A percentile compares a stretch with the other conserved stretches of the same genome.
Evolutionary conservation across 2,888 invertebrate species (phyloP).

Genomic region (Gibbula magus): DNA sequence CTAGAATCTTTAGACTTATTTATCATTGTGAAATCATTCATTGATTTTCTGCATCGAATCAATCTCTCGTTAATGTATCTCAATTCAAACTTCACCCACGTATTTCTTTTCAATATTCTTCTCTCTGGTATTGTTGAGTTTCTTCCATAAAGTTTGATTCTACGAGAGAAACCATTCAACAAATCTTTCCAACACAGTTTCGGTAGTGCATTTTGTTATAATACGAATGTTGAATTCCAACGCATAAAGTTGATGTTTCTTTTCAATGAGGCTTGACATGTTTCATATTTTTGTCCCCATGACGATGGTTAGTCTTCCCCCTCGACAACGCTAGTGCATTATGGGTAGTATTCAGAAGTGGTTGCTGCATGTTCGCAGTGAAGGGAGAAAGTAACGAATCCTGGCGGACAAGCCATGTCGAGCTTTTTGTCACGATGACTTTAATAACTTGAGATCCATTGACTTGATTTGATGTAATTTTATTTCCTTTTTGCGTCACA

Average conservation of each 20-base stretch:
- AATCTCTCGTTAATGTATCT: too few relatives aligned
- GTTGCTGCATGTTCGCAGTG: background rate
- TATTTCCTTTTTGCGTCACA: constrained; percentile 23
- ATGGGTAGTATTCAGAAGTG: background rate
- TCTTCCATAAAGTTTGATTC: too few relatives aligned
- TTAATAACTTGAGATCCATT: constrained; percentile 25
- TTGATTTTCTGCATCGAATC: too few relatives aligned
- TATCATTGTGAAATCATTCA: too few relatives aligned
- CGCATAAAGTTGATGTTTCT: constrained; percentile 10
- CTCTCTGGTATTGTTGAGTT: too few relatives aligned
- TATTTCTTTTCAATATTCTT: too few relatives aligned
- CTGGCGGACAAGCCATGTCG: constrained; percentile 16
- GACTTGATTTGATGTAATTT: constrained; percentile 25
- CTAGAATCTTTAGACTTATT: too few relatives aligned
- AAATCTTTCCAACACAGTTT: too few relatives aligned
- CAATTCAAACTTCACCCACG: too few relatives aligned
- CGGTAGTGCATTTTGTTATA: background rate
- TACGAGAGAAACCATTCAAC: too few relatives aligned
- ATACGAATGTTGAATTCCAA: background rate
- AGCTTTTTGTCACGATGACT: constrained; percentile 22
- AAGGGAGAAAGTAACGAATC: constrained; percentile 4
- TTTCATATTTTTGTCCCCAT: constrained; percentile 21
- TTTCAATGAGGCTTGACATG: background rate
- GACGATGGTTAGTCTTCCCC: background rate
- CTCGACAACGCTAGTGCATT: constrained; percentile 15